Percentiles rank a stretch among this genome's conserved stretches.
Evolutionary conservation across 1,140 invertebrate genomes (phyloP).

Genomic region (Drosophila guanche): DNA sequence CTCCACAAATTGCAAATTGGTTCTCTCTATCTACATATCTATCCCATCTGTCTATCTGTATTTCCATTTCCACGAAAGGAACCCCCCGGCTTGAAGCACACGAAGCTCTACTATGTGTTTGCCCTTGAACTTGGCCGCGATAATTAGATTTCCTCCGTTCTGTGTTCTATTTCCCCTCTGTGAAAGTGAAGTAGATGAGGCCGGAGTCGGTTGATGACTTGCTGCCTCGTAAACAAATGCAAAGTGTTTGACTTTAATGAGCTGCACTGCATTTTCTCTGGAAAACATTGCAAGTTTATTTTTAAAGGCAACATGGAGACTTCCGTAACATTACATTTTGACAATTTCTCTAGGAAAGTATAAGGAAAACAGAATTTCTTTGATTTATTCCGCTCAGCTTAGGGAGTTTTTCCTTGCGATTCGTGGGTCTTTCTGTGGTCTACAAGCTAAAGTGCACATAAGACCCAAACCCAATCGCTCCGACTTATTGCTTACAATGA

Average conservation of each 20-base stretch:
- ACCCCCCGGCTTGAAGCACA: constrained; percentile 20
- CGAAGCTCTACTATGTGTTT: neutral
- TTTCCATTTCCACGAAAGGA: constrained; percentile 6
- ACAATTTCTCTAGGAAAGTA: no score
- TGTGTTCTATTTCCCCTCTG: constrained; percentile 1
- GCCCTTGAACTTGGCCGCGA: constrained; percentile 28
- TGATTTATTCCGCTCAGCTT: constrained; percentile 13
- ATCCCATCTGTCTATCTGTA: neutral
- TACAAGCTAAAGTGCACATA: constrained; percentile 18
- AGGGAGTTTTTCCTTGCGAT: neutral
- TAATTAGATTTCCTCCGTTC: constrained; percentile 12
- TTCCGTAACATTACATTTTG: no score
- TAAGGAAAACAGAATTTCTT: constrained; percentile 2
- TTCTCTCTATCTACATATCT: neutral
- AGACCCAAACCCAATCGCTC: constrained; percentile 1
- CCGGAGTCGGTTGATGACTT: constrained; percentile 14
- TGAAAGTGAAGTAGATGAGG: neutral
- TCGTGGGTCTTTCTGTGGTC: constrained; percentile 4
- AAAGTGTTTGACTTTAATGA: constrained; percentile 37
- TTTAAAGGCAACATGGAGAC: no score
- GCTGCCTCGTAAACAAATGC: constrained; percentile 32
- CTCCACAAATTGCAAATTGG: constrained; percentile 24
- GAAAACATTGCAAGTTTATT: neutral
- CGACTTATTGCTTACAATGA: neutral
- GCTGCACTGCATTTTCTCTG: constrained; percentile 1